Conservation (phyloP, 2,797 vertebrate genomes). For the Lithobates sylvaticus region DNA sequence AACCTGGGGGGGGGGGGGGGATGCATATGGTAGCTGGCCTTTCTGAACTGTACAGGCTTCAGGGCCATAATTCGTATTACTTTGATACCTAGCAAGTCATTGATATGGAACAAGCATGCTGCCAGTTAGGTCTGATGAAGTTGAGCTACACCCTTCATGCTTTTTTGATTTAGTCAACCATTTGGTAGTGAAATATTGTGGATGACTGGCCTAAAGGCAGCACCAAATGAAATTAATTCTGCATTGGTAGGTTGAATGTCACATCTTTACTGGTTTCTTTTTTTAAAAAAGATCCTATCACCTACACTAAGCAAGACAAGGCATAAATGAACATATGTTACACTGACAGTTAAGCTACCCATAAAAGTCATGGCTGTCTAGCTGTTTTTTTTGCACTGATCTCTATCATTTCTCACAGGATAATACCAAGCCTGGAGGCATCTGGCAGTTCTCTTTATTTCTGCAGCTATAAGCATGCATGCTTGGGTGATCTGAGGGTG, state of each 20-base stretch:
- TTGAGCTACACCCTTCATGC: no score
- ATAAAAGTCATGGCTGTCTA: no score
- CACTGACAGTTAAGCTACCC: no score
- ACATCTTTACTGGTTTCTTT: no score
- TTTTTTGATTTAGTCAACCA: no score
- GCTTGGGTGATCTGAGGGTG: neutral
- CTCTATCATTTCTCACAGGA: neutral
- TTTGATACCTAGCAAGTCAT: neutral
- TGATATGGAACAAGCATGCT: neutral
- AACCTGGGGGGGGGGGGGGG: neutral
- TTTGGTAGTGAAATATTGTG: no score
- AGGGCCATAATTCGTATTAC: neutral
- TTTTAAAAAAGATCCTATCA: neutral
- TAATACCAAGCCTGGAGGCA: neutral
- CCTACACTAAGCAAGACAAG: neutral
- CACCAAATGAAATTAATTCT: no score
- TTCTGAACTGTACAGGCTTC: neutral
- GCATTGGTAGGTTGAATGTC: no score
- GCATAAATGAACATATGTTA: no score
- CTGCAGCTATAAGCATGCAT: neutral
- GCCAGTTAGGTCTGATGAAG: neutral
- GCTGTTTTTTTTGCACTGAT: no score
- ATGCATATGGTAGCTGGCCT: no score
- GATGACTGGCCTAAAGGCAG: no score
- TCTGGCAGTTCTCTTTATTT: neutral